Evolutionary conservation across 2,113 vertebrate species (phyloP), one percentile per base, ranked within the genome.

Genomic region (Mustelus asterias): DNA sequence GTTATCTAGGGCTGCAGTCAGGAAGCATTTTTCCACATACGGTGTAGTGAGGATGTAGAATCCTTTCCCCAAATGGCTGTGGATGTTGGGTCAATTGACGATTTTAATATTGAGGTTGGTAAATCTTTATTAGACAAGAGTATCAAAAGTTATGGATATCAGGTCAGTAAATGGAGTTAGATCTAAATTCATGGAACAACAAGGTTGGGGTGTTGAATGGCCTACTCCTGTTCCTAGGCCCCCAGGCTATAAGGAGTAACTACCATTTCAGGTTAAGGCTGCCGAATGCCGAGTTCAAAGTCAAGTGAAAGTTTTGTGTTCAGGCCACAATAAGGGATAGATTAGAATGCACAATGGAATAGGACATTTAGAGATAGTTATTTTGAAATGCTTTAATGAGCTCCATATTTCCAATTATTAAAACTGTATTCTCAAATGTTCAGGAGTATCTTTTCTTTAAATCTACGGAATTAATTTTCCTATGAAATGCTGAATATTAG

Each of bases 371-470:
- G 89, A 93, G 89, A 93, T 8, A 67, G 89, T 65, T 93, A 65
- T 67, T 67, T 18, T n/a, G 8, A 93, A 93, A 93, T 22, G 60
- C 89, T 93, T 93, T 93, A 93, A 93, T 93, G n/a, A 93, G n/a
- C 60, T 93, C 60, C 60, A 37, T 93, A 33, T 93, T 16, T 65
- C 33, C 60, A 65, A 65, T 92, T 65, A 92, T 93, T 93, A 65
- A 93, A 67, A 93, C 33, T 63, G 58, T 60, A 67, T 93, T 93
- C 89, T 65, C 1, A 93, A 93, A 65, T 65, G 89, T 37, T 67
- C 33, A 63, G 33, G 86, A 89, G 26, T 89, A 54, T 93, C 63
- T 37, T 93, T 65, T n/a, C 58, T 92, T 93, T 65, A 93, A 93
- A 93, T 93, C 29, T 37, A 92, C 8, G 18, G 89, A 37, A 93